Evolutionary conservation across 2,888 invertebrate genomes (phyloP).

Genomic region (Tenthredo notha): DNA sequence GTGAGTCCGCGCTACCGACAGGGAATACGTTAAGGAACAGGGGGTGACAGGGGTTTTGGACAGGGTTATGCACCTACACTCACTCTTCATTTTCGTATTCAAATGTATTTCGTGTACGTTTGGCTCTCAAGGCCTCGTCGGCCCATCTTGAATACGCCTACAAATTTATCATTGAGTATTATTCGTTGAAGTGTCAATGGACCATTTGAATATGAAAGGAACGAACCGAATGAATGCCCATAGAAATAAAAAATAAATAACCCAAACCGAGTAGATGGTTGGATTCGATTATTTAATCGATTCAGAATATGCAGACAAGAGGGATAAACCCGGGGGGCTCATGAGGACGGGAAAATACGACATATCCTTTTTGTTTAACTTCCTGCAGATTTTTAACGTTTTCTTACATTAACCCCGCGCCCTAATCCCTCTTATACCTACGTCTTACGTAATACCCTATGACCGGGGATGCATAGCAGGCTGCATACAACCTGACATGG

Average conservation of each 20-base stretch:
- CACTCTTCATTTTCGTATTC: conserved; percentile 64
- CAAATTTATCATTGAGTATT: conserved; percentile 78
- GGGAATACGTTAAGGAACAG: conserved; percentile 41
- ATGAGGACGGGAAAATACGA: conserved; percentile 9
- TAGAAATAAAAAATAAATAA: conserved; percentile 57
- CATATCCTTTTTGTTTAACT: conserved; percentile 75
- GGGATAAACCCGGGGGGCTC: conserved; percentile 58
- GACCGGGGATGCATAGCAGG: conserved; percentile 10
- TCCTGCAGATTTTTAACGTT: conserved; percentile 71
- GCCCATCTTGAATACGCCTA: conserved; percentile 77
- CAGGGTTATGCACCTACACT: conserved; percentile 48
- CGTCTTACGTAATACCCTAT: conserved; percentile 47
- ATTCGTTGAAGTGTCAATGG: conserved; percentile 78
- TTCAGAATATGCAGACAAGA: conserved; percentile 75
- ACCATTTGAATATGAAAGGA: conserved; percentile 78
- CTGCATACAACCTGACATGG: conserved; percentile 46
- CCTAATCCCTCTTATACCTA: background rate
- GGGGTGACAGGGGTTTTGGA: conserved; percentile 27
- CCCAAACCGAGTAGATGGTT: conserved; percentile 70
- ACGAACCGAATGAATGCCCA: conserved; percentile 72
- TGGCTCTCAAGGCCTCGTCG: conserved; percentile 72
- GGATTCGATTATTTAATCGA: conserved; percentile 78
- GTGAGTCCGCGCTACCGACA: conserved; percentile 43
- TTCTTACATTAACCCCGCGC: conserved; percentile 10
- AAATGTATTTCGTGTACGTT: conserved; percentile 67